Evolutionary conservation across 2,113 vertebrate genomes (phyloP).

Genomic region (Phrynosoma platyrhinos): DNA sequence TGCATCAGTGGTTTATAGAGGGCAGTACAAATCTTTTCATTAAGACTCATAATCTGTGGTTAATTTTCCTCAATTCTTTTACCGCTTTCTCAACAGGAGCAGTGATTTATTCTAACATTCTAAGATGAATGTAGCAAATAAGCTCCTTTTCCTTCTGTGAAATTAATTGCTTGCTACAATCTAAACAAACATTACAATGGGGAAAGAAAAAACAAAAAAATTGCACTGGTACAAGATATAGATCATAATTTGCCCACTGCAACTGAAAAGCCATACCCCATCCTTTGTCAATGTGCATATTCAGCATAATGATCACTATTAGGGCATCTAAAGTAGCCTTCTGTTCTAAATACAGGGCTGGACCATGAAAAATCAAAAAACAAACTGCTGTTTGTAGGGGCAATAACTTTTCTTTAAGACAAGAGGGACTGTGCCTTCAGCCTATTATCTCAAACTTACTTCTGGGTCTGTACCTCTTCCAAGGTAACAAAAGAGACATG

Average conservation of each 20-base stretch:
- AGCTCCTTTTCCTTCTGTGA: neutral
- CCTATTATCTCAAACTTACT: constrained; percentile 74
- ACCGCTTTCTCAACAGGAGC: neutral
- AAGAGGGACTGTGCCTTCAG: constrained; percentile 28
- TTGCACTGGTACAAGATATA: constrained; percentile 32
- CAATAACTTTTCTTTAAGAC: constrained; percentile 58
- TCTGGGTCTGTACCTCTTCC: constrained; percentile 76
- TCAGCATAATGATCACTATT: constrained; percentile 62
- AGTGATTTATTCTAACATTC: neutral
- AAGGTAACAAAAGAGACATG: constrained; percentile 70
- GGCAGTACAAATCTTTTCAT: neutral
- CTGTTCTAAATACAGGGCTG: constrained; percentile 65
- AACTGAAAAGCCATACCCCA: constrained; percentile 60
- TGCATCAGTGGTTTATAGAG: neutral
- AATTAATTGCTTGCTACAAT: constrained; percentile 38
- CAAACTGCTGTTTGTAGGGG: constrained; percentile 72
- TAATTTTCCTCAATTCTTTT: constrained; percentile 29
- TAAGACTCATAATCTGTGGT: constrained; percentile 15
- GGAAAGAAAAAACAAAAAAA: constrained; percentile 50
- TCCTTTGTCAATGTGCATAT: constrained; percentile 70
- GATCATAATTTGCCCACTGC: constrained; percentile 62
- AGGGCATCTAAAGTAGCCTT: constrained; percentile 66
- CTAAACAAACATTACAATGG: constrained; percentile 48
- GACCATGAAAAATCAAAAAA: constrained; percentile 79
- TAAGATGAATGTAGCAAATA: neutral